Conservation (phyloP, 1,140 invertebrate species). For the Daktulosphaira vitifoliae region DNA sequence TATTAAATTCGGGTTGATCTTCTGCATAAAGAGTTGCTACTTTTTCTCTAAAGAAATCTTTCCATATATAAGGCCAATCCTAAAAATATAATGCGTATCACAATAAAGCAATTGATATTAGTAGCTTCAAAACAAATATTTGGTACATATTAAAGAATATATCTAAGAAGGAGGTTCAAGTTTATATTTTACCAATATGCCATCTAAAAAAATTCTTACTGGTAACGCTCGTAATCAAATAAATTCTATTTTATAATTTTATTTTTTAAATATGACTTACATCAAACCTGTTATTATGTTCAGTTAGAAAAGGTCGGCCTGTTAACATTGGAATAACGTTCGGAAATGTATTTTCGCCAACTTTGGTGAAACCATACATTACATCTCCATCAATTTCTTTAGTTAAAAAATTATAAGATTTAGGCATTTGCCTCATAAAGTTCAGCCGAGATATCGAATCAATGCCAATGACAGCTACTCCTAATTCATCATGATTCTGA, state of each 20-base stretch:
- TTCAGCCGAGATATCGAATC: constrained; percentile 53
- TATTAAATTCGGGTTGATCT: constrained; percentile 43
- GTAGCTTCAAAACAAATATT: no score
- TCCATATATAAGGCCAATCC: constrained; percentile 70
- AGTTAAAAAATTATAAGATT: constrained; percentile 45
- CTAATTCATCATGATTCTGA: constrained; percentile 36
- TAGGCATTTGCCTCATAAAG: constrained; percentile 49
- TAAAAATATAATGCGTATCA: constrained; percentile 47
- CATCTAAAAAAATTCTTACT: no score
- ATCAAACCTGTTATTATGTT: constrained; percentile 21
- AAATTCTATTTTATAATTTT: no score
- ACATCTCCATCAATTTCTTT: constrained; percentile 42
- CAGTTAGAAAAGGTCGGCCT: constrained; percentile 35
- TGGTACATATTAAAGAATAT: no score
- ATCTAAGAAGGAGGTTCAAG: no score
- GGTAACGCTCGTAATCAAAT: no score
- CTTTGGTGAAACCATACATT: constrained; percentile 45
- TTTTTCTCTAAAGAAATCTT: constrained; percentile 55
- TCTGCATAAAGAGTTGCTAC: constrained; percentile 51
- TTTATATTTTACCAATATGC: no score
- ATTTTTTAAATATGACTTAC: background rate
- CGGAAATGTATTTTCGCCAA: constrained; percentile 46
- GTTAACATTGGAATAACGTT: constrained; percentile 45
- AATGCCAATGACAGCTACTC: constrained; percentile 44
- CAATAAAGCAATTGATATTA: no score